Conservation (phyloP, 2,888 invertebrate species). For the Phortica okadai region DNA sequence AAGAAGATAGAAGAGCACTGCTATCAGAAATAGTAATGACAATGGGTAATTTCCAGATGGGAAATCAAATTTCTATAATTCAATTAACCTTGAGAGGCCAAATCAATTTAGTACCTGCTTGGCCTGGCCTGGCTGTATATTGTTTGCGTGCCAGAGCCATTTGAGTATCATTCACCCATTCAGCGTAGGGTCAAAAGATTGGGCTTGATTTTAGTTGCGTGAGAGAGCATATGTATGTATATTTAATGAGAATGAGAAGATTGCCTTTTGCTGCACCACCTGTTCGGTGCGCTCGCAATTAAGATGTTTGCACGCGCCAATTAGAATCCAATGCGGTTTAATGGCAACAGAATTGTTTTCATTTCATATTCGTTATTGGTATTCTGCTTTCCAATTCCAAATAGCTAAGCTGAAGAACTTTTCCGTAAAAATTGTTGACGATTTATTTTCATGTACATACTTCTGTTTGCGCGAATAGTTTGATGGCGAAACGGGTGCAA, state of each 20-base stretch:
- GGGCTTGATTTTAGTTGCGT: not conserved
- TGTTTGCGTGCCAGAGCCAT: not conserved
- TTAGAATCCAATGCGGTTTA: too few relatives aligned
- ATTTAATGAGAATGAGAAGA: too few relatives aligned
- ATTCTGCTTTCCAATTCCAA: not conserved
- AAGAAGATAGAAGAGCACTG: not conserved
- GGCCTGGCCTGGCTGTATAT: too few relatives aligned
- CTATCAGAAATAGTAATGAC: not conserved
- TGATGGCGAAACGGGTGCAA: too few relatives aligned
- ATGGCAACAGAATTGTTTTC: not conserved
- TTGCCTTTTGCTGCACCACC: too few relatives aligned
- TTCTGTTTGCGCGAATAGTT: not conserved
- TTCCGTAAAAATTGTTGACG: slow-evolving; percentile 13
- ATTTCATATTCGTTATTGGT: slow-evolving; percentile 19
- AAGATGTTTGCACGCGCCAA: too few relatives aligned
- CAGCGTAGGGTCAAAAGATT: slow-evolving; percentile 2
- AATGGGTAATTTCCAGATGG: not conserved
- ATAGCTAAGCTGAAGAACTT: slow-evolving; percentile 5
- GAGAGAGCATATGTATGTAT: too few relatives aligned
- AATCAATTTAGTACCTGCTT: slow-evolving; percentile 56
- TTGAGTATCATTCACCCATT: not conserved
- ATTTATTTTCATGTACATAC: not conserved
- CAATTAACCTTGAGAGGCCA: slow-evolving; percentile 69
- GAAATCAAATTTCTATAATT: slow-evolving; percentile 65
- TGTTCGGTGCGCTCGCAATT: too few relatives aligned